phyloP scores from a whole-genome alignment of 2,113 vertebrate species.

The Mesocricetus auratus region DNA sequence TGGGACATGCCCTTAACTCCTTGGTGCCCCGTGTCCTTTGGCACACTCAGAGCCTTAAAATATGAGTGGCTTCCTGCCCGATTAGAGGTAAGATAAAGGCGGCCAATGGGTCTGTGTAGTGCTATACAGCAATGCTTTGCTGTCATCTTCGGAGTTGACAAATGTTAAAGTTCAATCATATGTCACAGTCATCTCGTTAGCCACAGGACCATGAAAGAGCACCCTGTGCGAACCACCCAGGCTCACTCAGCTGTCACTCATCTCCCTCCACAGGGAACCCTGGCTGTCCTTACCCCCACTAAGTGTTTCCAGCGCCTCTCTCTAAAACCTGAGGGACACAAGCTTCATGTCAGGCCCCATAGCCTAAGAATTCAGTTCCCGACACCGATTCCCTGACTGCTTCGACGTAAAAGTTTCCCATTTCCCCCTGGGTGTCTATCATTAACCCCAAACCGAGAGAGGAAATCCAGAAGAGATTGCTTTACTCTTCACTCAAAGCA shows the following conservation, averaged over 20 bases:
- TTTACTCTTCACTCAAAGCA: not conserved
- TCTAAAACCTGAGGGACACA: not conserved
- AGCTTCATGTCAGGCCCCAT: not conserved
- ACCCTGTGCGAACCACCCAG: too few species aligned
- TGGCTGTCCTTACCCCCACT: not conserved
- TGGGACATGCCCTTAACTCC: not conserved
- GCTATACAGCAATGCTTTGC: not conserved
- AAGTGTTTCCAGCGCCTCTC: too few species aligned
- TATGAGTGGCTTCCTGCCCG: not conserved
- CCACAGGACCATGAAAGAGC: not conserved
- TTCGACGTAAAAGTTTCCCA: not conserved
- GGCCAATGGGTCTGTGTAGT: not conserved
- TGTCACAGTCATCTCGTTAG: not conserved
- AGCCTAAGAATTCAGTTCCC: not conserved
- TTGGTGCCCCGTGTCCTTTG: not conserved
- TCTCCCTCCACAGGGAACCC: not conserved
- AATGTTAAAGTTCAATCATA: not conserved
- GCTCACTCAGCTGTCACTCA: not conserved
- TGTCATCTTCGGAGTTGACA: not conserved
- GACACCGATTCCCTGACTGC: not conserved
- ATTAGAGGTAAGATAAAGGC: not conserved
- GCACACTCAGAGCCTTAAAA: not conserved
- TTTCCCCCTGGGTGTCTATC: not conserved
- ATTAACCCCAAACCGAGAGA: not conserved
- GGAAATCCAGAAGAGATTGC: not conserved